phyloP scores from a whole-genome alignment of 2,113 vertebrate genomes.

The Cyanoliseus patagonus region DNA sequence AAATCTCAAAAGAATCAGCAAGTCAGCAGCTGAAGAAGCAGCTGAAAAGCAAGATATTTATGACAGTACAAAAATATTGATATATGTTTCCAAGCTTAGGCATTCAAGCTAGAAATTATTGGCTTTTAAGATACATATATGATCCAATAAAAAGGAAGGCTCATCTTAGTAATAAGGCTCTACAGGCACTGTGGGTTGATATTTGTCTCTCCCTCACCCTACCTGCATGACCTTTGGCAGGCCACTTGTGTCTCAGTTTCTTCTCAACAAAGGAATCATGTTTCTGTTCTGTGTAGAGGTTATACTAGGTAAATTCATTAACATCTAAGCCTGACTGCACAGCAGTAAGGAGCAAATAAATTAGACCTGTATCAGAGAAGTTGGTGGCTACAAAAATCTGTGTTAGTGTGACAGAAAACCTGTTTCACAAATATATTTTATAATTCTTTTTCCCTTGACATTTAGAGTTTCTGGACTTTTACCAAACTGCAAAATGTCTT shows the following conservation, averaged over 20 bases:
- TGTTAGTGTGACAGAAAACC: neutral
- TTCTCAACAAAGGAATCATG: neutral
- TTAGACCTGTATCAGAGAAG: neutral
- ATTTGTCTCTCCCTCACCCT: neutral
- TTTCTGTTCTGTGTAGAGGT: neutral
- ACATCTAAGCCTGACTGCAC: neutral
- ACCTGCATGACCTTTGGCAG: neutral
- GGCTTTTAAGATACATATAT: neutral
- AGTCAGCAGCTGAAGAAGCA: neutral
- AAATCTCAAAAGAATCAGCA: neutral
- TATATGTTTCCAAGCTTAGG: neutral
- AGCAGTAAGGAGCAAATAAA: neutral
- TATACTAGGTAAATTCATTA: neutral
- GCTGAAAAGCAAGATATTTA: neutral
- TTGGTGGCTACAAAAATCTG: neutral
- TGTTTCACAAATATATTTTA: neutral
- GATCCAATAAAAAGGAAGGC: neutral
- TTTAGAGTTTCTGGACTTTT: slow-evolving; percentile 1
- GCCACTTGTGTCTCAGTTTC: neutral
- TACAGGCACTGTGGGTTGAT: neutral
- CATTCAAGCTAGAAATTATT: neutral
- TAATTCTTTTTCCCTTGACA: neutral
- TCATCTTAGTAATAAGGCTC: neutral
- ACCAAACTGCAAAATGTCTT: slow-evolving; percentile 23
- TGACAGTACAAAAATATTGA: neutral